A percentile compares a stretch with the other conserved stretches of the same genome.
Conservation (phyloP, 1,140 invertebrate species). For the Ostrea edulis region DNA sequence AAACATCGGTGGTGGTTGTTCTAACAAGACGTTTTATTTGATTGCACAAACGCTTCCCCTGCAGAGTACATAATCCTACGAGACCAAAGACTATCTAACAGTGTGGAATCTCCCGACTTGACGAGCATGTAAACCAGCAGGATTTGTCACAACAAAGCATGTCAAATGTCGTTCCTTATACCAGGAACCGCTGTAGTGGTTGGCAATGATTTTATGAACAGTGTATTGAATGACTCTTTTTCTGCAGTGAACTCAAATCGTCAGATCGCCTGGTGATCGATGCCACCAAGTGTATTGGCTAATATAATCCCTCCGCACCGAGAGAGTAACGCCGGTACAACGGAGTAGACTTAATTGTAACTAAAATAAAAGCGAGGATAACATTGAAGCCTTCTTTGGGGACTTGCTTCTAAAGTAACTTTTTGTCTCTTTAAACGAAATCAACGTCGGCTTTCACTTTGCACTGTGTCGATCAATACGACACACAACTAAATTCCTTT, state of each 20-base stretch:
- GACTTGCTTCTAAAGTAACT: background rate
- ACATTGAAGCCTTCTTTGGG: background rate
- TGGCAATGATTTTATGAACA: background rate
- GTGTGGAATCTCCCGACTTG: background rate
- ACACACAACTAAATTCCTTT: background rate
- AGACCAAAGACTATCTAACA: slow-evolving; percentile 5
- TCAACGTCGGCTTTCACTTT: background rate
- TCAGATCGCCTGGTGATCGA: background rate
- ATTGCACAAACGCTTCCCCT: background rate
- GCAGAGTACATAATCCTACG: background rate
- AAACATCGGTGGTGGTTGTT: background rate
- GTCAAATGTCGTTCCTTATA: slow-evolving; percentile 29
- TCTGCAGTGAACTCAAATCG: background rate
- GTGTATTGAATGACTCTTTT: slow-evolving; percentile 29
- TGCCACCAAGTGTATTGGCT: slow-evolving; percentile 12
- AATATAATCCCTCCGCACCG: background rate
- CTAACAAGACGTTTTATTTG: slow-evolving; percentile 12
- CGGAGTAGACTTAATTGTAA: background rate
- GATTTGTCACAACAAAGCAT: slow-evolving; percentile 18
- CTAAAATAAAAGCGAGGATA: slow-evolving; percentile 10
- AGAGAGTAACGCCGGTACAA: background rate
- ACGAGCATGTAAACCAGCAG: background rate
- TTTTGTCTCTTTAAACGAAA: background rate
- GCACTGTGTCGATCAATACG: background rate
- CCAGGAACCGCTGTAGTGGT: background rate